Percentiles rank a stretch among this genome's conserved stretches.
These are phyloP conservation scores for Hyppa rectilinea DNA, from an alignment of 2,888 invertebrate genomes.

Conservation along the genomic window DNA sequence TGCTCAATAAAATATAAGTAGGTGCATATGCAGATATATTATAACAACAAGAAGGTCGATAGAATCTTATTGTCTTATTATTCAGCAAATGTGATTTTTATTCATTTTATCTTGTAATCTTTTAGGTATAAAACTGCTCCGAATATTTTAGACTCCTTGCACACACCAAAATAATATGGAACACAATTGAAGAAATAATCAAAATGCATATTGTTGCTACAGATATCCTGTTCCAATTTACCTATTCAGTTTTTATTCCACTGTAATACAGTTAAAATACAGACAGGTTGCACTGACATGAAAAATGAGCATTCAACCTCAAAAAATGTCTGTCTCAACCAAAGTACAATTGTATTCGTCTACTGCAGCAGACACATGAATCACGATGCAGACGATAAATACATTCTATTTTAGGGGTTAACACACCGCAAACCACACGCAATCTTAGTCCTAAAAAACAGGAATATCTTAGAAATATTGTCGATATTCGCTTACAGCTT, in stretches of 20 bases:
- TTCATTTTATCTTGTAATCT: slow-evolving; percentile 26
- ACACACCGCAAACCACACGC: slow-evolving; percentile 69
- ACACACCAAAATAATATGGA: slow-evolving; percentile 14
- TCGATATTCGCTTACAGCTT: slow-evolving; percentile 69
- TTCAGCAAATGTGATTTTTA: slow-evolving; percentile 46
- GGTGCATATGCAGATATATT: slow-evolving; percentile 20
- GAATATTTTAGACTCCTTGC: slow-evolving; percentile 31
- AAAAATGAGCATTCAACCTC: slow-evolving; percentile 72
- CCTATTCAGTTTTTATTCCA: slow-evolving; percentile 24
- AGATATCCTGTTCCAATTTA: slow-evolving; percentile 4
- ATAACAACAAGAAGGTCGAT: slow-evolving; percentile 7
- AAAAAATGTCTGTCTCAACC: slow-evolving; percentile 74
- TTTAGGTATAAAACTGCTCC: slow-evolving; percentile 6
- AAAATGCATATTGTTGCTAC: slow-evolving; percentile 16
- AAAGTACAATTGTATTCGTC: slow-evolving; percentile 86
- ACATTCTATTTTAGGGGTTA: slow-evolving; percentile 83
- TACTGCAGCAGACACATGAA: slow-evolving; percentile 88
- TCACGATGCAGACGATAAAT: slow-evolving; percentile 85
- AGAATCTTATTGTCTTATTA: slow-evolving; percentile 23
- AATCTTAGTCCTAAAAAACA: slow-evolving; percentile 67
- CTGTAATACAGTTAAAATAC: slow-evolving; percentile 33
- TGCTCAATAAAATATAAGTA: slow-evolving; percentile 1
- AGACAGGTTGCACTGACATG: slow-evolving; percentile 70
- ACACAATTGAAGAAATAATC: not conserved
- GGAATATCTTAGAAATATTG: slow-evolving; percentile 17